Evolutionary conservation across 2,113 vertebrate species (phyloP), one percentile per base, ranked within the genome.

Genomic region (Pampusana beccarii): DNA sequence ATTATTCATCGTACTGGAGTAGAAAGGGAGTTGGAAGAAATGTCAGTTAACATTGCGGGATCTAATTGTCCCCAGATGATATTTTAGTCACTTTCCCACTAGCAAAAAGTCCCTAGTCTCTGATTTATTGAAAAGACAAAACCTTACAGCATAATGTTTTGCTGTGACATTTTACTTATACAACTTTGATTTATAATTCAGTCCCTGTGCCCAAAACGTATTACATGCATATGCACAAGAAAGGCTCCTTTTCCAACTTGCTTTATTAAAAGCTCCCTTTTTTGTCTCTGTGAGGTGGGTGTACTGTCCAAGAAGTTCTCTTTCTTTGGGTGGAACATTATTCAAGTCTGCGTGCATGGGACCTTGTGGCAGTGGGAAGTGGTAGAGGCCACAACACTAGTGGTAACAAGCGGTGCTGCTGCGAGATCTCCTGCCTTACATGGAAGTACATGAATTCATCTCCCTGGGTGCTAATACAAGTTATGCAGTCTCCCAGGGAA

Each of bases 391-490:
- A 11, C 0, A 1, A 9, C 53, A 20, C 14, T 69, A 12, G 23
- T 6, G 12, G 33, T 24, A 18, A 44, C 44, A n/a, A 13, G 8
- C 19, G 1, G 36, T 15, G 28, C 61, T 86, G 36, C 31, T 67
- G 7, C 29, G 34, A 40, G 20, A 51, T 46, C 69, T 92, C 8
- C 28, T 58, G 25, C 42, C 25, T 80, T 46, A 28, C 20, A 14
- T 8, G 1, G 13, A n/a, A 24, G 7, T 34, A 19, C 25, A 9
- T 40, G 24, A 54, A 53, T 67, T 77, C 18, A 38, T 31, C n/a
- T 38, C 13, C 1, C 15, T 42, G 61, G 20, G 38, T 72, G 14
- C 56, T n/a, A 16, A 24, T 10, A n/a, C 0, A 1, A 72, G 20
- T 50, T 72, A 8, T 13, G 5, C 69, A 74, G 50, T 34, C 38